Conservation (phyloP, 2,797 vertebrate species). For the Onychomys leucogaster region DNA sequence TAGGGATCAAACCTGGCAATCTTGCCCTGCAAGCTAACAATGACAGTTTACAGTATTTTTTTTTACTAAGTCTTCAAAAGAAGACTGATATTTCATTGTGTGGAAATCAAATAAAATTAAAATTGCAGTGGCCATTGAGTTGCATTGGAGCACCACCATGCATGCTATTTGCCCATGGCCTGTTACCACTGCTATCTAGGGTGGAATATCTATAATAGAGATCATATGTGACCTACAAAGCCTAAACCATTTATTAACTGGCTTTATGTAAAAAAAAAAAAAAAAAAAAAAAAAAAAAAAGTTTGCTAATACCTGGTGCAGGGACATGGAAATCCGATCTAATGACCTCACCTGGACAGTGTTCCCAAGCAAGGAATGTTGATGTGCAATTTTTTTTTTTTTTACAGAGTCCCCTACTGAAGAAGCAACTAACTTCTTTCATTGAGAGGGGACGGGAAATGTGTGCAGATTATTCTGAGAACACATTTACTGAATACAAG, state of each 20-base stretch:
- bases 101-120: slow-evolving; percentile 13
- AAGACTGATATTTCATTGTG: neutral
- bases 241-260: neutral
- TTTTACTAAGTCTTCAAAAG: neutral
- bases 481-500: slow-evolving; percentile 88
- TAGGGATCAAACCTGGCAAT: neutral
- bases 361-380: neutral
- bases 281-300: neutral
- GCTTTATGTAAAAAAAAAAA: neutral
- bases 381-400: neutral
- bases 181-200: neutral
- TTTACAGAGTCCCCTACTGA: slow-evolving; percentile 81
- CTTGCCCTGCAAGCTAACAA: neutral
- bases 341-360: neutral
- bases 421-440: slow-evolving; percentile 73
- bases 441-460: slow-evolving; percentile 83
- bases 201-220: neutral
- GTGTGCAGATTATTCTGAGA: slow-evolving; percentile 85
- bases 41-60: neutral
- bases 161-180: neutral
- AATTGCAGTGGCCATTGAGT: neutral
- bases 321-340: neutral
- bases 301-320: neutral
- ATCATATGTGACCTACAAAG: neutral
- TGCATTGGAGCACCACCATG: neutral